Base-by-base conservation (phyloP, 2,113 vertebrate genomes). In the Peucedramus taeniatus region DNA sequence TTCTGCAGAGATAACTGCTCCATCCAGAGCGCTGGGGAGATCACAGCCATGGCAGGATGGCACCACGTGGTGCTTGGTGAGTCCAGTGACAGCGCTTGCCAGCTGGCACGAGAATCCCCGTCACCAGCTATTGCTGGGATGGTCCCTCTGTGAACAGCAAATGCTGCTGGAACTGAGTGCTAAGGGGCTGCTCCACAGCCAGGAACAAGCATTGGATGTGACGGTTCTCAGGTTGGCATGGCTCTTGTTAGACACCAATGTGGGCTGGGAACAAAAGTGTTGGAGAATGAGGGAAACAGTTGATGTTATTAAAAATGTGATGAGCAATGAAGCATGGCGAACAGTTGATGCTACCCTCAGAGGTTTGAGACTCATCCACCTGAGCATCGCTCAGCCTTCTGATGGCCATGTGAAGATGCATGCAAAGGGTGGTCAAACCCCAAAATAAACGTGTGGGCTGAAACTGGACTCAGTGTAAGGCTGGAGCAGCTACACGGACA, bases 1-100 rank as follows among this genome's bases (percentile, higher is more conserved):
- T 88, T 95, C 93, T 93, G 87, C 76, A 81, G 88, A 80, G 89
- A 87, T 90, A 85, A 94, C 79, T 87, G 37, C 69, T 74, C 71
- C 83, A 90, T 92, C 61, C 24, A 83, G 68, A 79, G 68, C 89
- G 68, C 87, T 39, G 59, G 82, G 87, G 84, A 96, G n/a, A 91
- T 75, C 40, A 87, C 56, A 69, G 87, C 0, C 0, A 53, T 13
- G 80, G 72, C 84, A 87, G 79, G 88, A 91, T 77, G 77, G 77
- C 93, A 90, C 42, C 7, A 20, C 0, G 6, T 1, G 11, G 54
- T 63, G 64, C 70, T 92, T 9, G 15, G n/a, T 77, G 65, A 3
- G 28, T 85, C 82, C 51, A 35, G 26, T 0, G 0, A 37, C 22
- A 14, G 39, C 2, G 1, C 63, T 61, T 74, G 92, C 92, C 95